Base-by-base conservation (phyloP, 1,140 invertebrate species). In the Trachelipus rathkii region DNA sequence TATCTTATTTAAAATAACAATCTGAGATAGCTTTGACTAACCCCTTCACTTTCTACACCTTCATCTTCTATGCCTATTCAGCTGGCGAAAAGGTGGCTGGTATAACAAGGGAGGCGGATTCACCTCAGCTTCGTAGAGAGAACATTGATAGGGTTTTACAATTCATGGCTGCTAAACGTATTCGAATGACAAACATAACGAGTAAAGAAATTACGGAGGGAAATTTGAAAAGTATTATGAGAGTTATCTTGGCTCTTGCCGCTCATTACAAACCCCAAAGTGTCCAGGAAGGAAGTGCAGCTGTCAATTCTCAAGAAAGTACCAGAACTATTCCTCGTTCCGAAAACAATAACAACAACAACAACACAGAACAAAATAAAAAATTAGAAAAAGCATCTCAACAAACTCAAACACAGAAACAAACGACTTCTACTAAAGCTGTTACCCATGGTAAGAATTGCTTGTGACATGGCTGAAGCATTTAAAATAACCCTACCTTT, bases 181-280 rank as follows among this genome's bases (percentile, higher is more conserved):
- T 83, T n/a, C 77, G 79, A 11, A 83, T 83, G 82, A 81, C 81
- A 44, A 78, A 82, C 73, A 82, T 83, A 71, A 81, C 80, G n/a
- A 81, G 78, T 69, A 83, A 82, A 78, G 84, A 87, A 75, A 85
- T 87, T 70, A 83, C 85, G 13, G 86, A 86, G 19, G 87, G 87
- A 2, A 87, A 87, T 73, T 80, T 87, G 67, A 87, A 87, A 75
- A 84, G 85, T 33, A 85, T 87, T 21, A 87, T 87, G 86, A 79
- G 86, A n/a, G 82, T 87, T 15, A 86, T 87, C 21, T 81, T 87
- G 43, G 86, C 87, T 2, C 78, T 87, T 19, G 87, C 87, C 15
- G 86, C 85, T 43, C 87, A 87, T 77, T 87, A 86, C 76, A 87
- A 87, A 80, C 86, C 87, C n/a, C 82, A 83, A 71, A 82, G 82